Conservation (phyloP, 2,888 invertebrate species). For the Aphelenchoides bicaudatus region DNA sequence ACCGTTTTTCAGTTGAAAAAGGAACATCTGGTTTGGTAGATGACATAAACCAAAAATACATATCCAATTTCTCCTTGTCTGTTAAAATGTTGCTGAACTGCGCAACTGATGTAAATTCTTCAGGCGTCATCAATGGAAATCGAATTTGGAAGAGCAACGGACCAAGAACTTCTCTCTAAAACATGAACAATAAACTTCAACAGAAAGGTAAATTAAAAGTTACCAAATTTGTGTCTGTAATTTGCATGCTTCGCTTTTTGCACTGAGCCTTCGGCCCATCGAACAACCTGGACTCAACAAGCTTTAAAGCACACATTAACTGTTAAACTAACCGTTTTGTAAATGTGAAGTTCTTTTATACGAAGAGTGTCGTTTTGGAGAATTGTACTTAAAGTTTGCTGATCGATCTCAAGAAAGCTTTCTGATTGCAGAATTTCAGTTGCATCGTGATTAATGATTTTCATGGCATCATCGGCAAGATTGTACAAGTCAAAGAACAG, state of each 20-base stretch:
- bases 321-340: conserved; percentile 67
- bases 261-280: conserved; percentile 68
- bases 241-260: conserved; percentile 68
- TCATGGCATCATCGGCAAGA: conserved; percentile 75
- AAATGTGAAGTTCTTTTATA: conserved; percentile 75
- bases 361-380: conserved; percentile 75
- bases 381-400: conserved; percentile 74
- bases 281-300: no score
- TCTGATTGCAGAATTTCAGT: conserved; percentile 76
- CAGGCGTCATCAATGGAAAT: conserved; percentile 79
- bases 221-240: conserved; percentile 69
- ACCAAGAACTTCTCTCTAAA: no score
- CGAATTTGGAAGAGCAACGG: conserved; percentile 72
- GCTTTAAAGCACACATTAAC: no score
- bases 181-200: no score
- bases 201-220: no score
- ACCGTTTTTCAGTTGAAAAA: conserved; percentile 62
- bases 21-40: conserved; percentile 9
- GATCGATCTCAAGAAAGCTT: conserved; percentile 76
- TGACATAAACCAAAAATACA: conserved; percentile 65
- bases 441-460: conserved; percentile 79
- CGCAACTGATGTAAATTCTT: conserved; percentile 74
- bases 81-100: conserved; percentile 66
- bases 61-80: conserved; percentile 73
- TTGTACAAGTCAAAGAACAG: conserved; percentile 78